Evolutionary conservation across 2,797 vertebrate species (phyloP).

Genomic region (Labroides dimidiatus): DNA sequence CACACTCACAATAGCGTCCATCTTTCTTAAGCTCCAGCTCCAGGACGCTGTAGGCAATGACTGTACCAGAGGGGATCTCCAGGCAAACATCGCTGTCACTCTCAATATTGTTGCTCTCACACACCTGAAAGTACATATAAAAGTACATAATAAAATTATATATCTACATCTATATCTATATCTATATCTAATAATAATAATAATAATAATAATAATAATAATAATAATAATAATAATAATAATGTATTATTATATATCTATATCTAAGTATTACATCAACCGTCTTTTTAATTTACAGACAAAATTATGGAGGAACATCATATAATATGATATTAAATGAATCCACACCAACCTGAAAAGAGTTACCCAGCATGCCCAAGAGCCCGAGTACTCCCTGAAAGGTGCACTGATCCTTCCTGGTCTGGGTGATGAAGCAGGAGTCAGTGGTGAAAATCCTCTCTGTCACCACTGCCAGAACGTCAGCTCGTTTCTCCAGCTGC

Average conservation of each 20-base stretch:
- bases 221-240: too few species aligned
- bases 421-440: constrained; percentile 83
- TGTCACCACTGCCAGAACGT: constrained; percentile 87
- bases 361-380: constrained; percentile 58
- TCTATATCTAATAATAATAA: too few species aligned
- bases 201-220: too few species aligned
- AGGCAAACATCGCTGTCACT: constrained; percentile 83
- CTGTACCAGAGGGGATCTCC: constrained; percentile 87
- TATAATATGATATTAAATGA: not conserved
- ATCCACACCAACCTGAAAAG: constrained; percentile 46
- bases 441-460: constrained; percentile 90
- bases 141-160: too few species aligned
- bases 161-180: too few species aligned
- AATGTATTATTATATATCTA: too few species aligned
- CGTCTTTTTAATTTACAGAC: too few species aligned
- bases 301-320: too few species aligned
- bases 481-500: constrained; percentile 83
- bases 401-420: constrained; percentile 75
- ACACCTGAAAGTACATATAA: constrained; percentile 80
- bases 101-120: constrained; percentile 74
- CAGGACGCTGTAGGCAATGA: constrained; percentile 89
- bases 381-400: constrained; percentile 59
- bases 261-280: too few species aligned
- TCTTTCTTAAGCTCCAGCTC: constrained; percentile 86
- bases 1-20: constrained; percentile 87